These are phyloP conservation scores for Darevskia mixta DNA, from an alignment of 2,797 vertebrate species.

Conservation along the genomic window DNA sequence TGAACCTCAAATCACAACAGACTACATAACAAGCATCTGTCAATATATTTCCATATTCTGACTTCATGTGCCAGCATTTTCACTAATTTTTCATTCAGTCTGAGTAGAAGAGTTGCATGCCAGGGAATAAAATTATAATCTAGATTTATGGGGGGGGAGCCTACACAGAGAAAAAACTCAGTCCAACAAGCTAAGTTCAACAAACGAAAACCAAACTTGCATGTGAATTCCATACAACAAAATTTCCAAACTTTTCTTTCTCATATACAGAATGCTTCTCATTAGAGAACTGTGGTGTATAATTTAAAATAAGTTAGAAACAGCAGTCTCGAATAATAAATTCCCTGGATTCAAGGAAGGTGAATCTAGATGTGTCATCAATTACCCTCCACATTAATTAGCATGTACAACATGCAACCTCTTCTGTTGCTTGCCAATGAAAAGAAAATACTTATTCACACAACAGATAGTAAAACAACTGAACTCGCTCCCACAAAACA, in stretches of 20 bases:
- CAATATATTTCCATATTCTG: neutral
- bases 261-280: neutral
- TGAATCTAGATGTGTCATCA: neutral
- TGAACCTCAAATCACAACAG: conserved; percentile 25
- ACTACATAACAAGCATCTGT: conserved; percentile 22
- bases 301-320: neutral
- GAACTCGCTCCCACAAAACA: no score
- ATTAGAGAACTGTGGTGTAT: conserved; percentile 4
- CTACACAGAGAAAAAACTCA: neutral
- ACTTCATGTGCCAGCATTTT: neutral
- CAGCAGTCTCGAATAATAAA: neutral
- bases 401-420: neutral
- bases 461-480: no score
- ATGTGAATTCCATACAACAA: neutral
- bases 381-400: neutral
- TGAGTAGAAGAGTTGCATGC: neutral
- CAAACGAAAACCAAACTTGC: neutral
- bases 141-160: neutral
- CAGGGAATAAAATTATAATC: neutral
- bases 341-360: neutral
- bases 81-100: conserved; percentile 2
- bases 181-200: neutral
- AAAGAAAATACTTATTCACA: no score
- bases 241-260: neutral
- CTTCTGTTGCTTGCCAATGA: neutral